Base-by-base conservation (phyloP, 2,797 vertebrate genomes). In the Kryptolebias ocellatus region DNA sequence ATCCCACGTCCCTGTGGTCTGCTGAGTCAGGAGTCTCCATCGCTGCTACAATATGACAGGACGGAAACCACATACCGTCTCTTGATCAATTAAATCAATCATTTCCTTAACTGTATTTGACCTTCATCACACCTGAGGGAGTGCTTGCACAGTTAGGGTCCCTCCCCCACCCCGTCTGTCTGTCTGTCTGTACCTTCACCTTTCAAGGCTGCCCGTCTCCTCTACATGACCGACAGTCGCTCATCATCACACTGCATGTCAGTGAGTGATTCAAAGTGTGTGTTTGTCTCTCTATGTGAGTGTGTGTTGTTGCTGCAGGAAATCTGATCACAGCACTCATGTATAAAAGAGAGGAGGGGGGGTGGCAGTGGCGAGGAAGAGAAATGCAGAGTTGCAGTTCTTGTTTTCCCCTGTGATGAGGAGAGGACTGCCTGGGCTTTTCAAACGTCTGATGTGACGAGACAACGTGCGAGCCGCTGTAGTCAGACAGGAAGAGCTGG, bases 331-430 rank as follows among this genome's bases (percentile, higher is more conserved):
- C 88, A 89, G 89, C 84, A 88, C 86, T 91, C 87, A 85, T 91
- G 89, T 86, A 88, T 91, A 88, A 90, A 79, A 83, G 74, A 78
- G 85, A 89, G 82, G 82, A 83, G 77, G 86, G 85, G 79, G 80
- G 78, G 20, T 24, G 76, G 83, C 63, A 82, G 81, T 69, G 74
- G 80, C 17, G 77, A 79, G 75, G 80, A 72, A 59, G 78, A 90
- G 85, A 92, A 93, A 83, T 92, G 92, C 92, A 92, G 90, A 80
- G 86, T 91, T 93, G 90, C 90, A 89, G 74, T 91, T 93, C 89
- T 87, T 72, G 55, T 81, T 86, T 76, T 85, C 88, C 89, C 91
- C 79, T 80, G 83, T 79, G 87, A 89, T 80, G 79, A 74, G 81
- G 68, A 80, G 83, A 86, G 76, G 81, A 85, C 85, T 86, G 86